phyloP scores from a whole-genome alignment of 1,140 invertebrate genomes.

The Stegodyphus dumicola region DNA sequence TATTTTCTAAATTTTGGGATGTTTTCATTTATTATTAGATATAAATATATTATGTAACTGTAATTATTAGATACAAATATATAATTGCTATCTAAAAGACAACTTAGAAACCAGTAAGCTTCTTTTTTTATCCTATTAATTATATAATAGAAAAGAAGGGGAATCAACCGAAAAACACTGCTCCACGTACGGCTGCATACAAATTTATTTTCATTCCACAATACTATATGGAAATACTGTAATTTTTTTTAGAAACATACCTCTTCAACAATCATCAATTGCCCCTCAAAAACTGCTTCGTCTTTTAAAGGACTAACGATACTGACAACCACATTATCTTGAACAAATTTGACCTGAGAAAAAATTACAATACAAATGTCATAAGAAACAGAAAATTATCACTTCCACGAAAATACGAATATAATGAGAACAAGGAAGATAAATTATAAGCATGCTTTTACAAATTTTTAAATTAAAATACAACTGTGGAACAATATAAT shows the following conservation, averaged over 20 bases:
- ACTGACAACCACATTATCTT: slow-evolving; percentile 31
- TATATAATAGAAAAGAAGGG: too few species aligned
- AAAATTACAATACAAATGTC: not conserved
- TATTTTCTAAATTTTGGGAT: too few species aligned
- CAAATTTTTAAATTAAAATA: too few species aligned
- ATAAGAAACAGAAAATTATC: not conserved
- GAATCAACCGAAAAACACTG: too few species aligned
- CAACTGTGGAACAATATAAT: too few species aligned
- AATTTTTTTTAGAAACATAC: not conserved
- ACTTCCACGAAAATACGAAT: not conserved
- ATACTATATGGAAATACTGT: not conserved
- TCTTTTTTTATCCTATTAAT: too few species aligned
- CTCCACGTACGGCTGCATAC: too few species aligned
- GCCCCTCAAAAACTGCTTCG: slow-evolving; percentile 25
- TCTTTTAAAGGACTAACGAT: slow-evolving; percentile 33
- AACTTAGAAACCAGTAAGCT: too few species aligned
- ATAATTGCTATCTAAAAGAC: too few species aligned
- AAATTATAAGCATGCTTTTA: not conserved
- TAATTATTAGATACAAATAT: too few species aligned
- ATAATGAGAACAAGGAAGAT: not conserved
- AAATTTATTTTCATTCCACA: not conserved
- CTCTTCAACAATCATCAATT: slow-evolving; percentile 45
- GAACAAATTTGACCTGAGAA: slow-evolving; percentile 19
- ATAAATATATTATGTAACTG: too few species aligned
- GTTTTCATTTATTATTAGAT: too few species aligned